Percentiles rank a stretch among this genome's conserved stretches.
Evolutionary conservation across 1,140 invertebrate species (phyloP).

Genomic region (Arctopsyche grandis): DNA sequence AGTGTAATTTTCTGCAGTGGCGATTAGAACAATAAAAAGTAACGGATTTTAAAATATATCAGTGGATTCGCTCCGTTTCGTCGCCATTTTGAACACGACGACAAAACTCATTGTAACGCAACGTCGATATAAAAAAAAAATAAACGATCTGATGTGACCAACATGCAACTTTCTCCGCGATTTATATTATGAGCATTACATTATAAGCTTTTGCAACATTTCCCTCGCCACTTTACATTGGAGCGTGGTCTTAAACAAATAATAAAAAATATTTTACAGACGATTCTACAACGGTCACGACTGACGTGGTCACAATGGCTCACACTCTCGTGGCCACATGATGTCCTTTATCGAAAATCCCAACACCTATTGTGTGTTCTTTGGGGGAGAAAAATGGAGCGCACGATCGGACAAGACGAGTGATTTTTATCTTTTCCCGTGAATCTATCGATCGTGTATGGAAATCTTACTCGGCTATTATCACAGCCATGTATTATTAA

Average conservation of each 20-base stretch:
- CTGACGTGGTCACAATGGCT: constrained; percentile 37
- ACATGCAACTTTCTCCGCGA: too few species aligned
- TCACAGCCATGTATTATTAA: not conserved
- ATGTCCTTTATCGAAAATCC: constrained; percentile 52
- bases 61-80: constrained; percentile 17
- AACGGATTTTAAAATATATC: constrained; percentile 4
- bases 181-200: too few species aligned
- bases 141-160: too few species aligned
- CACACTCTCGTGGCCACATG: constrained; percentile 35
- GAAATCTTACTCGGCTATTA: constrained; percentile 39
- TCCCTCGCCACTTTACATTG: too few species aligned
- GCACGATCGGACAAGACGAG: constrained; percentile 46
- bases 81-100: constrained; percentile 3
- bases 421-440: constrained; percentile 51
- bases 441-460: constrained; percentile 52
- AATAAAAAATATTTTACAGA: too few species aligned
- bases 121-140: too few species aligned
- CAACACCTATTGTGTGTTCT: constrained; percentile 49
- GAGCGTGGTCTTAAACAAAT: too few species aligned
- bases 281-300: not conserved
- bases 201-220: too few species aligned
- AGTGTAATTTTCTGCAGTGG: constrained; percentile 13
- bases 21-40: constrained; percentile 22
- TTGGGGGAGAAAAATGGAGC: constrained; percentile 44
- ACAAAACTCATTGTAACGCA: not conserved